A percentile compares a stretch with the other conserved stretches of the same genome.
Evolutionary conservation across 2,113 vertebrate species (phyloP).

Genomic region (Gnathonemus echidnorhynchus): DNA sequence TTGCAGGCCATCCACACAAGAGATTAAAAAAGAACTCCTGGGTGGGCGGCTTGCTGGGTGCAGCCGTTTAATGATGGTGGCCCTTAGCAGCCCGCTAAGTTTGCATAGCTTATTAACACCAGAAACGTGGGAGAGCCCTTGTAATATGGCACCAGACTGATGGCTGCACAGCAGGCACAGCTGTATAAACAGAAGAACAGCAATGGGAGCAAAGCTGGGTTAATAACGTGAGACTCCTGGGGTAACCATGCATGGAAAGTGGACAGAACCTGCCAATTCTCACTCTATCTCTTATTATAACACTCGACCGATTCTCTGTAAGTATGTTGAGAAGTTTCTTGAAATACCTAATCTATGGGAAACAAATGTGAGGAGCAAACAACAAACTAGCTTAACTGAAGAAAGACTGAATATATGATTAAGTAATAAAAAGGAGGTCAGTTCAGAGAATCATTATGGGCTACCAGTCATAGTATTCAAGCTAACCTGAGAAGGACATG

Average conservation of each 20-base stretch:
- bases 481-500: background rate
- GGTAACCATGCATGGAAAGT: background rate
- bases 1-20: background rate
- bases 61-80: constrained; percentile 25
- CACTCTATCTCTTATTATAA: background rate
- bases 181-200: background rate
- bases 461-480: background rate
- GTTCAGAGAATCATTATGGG: background rate
- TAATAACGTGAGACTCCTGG: background rate
- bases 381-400: background rate
- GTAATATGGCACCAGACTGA: background rate
- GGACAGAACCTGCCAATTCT: background rate
- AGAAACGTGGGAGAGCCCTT: constrained; percentile 12
- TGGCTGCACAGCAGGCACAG: background rate
- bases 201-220: background rate
- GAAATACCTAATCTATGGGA: background rate
- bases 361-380: background rate
- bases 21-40: background rate
- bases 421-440: background rate
- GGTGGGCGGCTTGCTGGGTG: background rate
- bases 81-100: constrained; percentile 28
- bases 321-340: background rate
- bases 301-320: background rate
- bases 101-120: constrained; percentile 38
- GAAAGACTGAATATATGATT: background rate